These are phyloP conservation scores for Nasonia giraulti DNA, from an alignment of 1,140 invertebrate species.

Conservation along the genomic window DNA sequence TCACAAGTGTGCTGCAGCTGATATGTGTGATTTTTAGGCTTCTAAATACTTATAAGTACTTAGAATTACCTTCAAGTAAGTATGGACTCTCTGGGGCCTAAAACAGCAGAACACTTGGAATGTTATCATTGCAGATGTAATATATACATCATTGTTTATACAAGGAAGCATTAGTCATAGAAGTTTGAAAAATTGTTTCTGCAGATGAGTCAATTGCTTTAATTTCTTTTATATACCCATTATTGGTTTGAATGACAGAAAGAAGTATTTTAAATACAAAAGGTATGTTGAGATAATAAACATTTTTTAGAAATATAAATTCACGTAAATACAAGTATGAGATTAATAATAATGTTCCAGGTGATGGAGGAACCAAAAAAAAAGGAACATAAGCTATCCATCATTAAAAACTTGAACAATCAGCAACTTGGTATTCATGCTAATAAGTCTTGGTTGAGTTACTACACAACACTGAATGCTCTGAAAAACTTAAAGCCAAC, in stretches of 20 bases:
- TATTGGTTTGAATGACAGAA: not conserved
- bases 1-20: not conserved
- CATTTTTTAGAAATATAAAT: not conserved
- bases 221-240: not conserved
- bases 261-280: slow-evolving; percentile 11
- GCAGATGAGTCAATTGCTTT: slow-evolving; percentile 5
- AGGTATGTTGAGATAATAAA: not conserved
- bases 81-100: not conserved
- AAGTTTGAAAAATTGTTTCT: slow-evolving; percentile 2
- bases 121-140: not conserved
- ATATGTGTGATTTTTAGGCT: not conserved
- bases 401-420: slow-evolving; percentile 38
- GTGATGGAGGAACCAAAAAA: slow-evolving; percentile 25
- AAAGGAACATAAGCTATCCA: not conserved
- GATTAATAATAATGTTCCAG: not conserved
- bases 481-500: slow-evolving; percentile 21
- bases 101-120: not conserved
- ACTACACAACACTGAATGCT: slow-evolving; percentile 11
- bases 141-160: not conserved
- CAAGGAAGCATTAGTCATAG: not conserved
- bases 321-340: not conserved
- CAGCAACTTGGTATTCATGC: slow-evolving; percentile 9
- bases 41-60: not conserved
- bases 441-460: slow-evolving; percentile 25
- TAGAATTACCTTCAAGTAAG: not conserved